These are phyloP conservation scores for Drosophila algonquin DNA, from an alignment of 2,888 invertebrate genomes.

Conservation along the genomic window DNA sequence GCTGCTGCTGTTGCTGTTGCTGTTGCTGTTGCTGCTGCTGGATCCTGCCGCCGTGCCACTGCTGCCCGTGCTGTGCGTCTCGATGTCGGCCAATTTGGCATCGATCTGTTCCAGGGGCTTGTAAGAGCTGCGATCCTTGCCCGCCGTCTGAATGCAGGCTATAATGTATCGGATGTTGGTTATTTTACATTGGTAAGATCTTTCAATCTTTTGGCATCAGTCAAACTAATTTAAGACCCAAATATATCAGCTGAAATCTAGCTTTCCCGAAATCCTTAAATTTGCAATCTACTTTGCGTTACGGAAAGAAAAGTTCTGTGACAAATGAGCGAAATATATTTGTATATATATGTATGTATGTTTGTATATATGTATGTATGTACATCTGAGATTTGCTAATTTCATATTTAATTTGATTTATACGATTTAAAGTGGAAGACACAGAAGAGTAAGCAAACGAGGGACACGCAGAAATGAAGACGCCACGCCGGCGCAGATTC, in stretches of 20 bases:
- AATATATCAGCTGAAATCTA: not conserved
- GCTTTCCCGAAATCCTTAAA: too few relatives aligned
- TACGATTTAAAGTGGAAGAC: slow-evolving; percentile 58
- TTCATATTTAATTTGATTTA: slow-evolving; percentile 65
- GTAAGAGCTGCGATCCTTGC: slow-evolving; percentile 87
- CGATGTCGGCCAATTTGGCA: slow-evolving; percentile 82
- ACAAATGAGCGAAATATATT: slow-evolving; percentile 54
- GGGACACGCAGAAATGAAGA: not conserved
- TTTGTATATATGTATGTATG: too few relatives aligned
- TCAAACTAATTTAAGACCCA: too few relatives aligned
- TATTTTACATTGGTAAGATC: not conserved
- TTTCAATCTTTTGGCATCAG: not conserved
- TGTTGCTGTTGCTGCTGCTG: slow-evolving; percentile 30
- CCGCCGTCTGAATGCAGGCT: slow-evolving; percentile 90
- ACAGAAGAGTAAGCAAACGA: not conserved
- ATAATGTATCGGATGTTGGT: slow-evolving; percentile 25
- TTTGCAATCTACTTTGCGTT: not conserved
- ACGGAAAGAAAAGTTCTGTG: not conserved
- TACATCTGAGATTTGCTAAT: slow-evolving; percentile 21
- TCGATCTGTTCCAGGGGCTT: slow-evolving; percentile 87
- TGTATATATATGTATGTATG: not conserved
- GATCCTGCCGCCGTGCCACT: slow-evolving; percentile 45
- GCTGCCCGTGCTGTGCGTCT: slow-evolving; percentile 79
- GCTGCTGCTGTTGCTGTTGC: slow-evolving; percentile 12
- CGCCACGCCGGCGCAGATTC: slow-evolving; percentile 38